Evolutionary conservation across 2,113 vertebrate species (phyloP).

Genomic region (Misgurnus anguillicaudatus): DNA sequence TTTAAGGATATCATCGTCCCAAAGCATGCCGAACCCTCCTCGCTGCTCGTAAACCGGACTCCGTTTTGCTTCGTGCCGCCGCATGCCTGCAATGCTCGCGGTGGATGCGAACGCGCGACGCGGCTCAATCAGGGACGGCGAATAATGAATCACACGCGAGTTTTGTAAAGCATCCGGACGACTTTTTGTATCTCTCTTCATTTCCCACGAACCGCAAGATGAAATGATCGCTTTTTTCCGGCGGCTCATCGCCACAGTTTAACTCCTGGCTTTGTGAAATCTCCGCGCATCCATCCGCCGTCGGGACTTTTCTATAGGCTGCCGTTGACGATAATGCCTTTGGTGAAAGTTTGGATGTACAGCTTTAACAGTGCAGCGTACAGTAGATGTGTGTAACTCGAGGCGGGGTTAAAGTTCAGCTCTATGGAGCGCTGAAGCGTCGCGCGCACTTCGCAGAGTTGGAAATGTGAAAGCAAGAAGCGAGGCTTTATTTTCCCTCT

Average conservation of each 20-base stretch:
- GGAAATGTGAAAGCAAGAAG: slow-evolving; percentile 96
- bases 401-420: slow-evolving; percentile 95
- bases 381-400: slow-evolving; percentile 82
- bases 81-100: slow-evolving; percentile 50
- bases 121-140: slow-evolving; percentile 44
- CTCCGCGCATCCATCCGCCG: slow-evolving; percentile 31
- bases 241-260: slow-evolving; percentile 38
- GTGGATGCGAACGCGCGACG: slow-evolving; percentile 46
- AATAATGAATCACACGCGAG: slow-evolving; percentile 38
- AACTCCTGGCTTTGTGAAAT: slow-evolving; percentile 42
- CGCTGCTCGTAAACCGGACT: slow-evolving; percentile 49
- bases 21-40: slow-evolving; percentile 34
- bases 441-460: slow-evolving; percentile 82
- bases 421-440: slow-evolving; percentile 81
- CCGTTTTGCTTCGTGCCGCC: slow-evolving; percentile 50
- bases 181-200: slow-evolving; percentile 41
- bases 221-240: slow-evolving; percentile 43
- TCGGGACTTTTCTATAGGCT: slow-evolving; percentile 58
- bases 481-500: slow-evolving; percentile 74
- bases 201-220: slow-evolving; percentile 15
- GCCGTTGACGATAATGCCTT: slow-evolving; percentile 57
- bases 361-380: slow-evolving; percentile 82
- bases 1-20: slow-evolving; percentile 52
- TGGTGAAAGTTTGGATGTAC: slow-evolving; percentile 70
- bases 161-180: slow-evolving; percentile 40